phyloP scores from a whole-genome alignment of 2,797 vertebrate species.

The Acrossocheilus wenchowensis region DNA sequence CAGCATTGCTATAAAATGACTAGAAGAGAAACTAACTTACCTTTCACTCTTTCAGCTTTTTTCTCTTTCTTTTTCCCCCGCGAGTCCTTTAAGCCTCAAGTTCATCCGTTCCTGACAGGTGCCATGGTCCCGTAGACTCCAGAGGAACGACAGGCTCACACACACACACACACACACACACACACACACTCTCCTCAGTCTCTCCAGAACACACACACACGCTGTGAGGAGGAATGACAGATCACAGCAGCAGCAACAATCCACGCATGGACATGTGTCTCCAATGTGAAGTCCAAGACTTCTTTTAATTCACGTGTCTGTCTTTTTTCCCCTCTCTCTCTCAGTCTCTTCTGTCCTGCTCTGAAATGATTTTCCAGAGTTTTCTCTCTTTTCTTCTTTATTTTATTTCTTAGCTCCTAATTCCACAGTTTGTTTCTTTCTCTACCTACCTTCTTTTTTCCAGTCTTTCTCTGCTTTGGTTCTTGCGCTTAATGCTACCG shows the following conservation, averaged over 20 bases:
- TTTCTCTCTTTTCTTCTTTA: slow-evolving; percentile 13
- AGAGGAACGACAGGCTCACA: slow-evolving; percentile 68
- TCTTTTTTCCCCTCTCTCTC: slow-evolving; percentile 23
- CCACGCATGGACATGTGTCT: slow-evolving; percentile 55
- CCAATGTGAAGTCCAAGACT: slow-evolving; percentile 70
- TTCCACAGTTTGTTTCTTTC: neutral
- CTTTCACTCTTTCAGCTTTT: slow-evolving; percentile 59
- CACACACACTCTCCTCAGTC: slow-evolving; percentile 5
- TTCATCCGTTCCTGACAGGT: slow-evolving; percentile 74
- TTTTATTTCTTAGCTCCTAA: neutral
- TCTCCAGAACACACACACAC: slow-evolving; percentile 7
- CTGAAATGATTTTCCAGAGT: slow-evolving; percentile 15
- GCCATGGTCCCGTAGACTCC: slow-evolving; percentile 78
- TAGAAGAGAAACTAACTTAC: slow-evolving; percentile 60
- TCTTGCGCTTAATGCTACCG: slow-evolving; percentile 60
- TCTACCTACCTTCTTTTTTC: slow-evolving; percentile 8
- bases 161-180: too few species aligned
- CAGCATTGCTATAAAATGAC: neutral
- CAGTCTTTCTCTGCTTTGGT: slow-evolving; percentile 53
- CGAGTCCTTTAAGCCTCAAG: slow-evolving; percentile 64
- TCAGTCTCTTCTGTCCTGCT: slow-evolving; percentile 4
- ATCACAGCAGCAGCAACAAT: slow-evolving; percentile 28
- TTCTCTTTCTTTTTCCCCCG: slow-evolving; percentile 43
- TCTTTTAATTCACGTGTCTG: slow-evolving; percentile 63
- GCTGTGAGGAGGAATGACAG: slow-evolving; percentile 42